phyloP scores from a whole-genome alignment of 2,113 vertebrate species.

The Zapornia atra region DNA sequence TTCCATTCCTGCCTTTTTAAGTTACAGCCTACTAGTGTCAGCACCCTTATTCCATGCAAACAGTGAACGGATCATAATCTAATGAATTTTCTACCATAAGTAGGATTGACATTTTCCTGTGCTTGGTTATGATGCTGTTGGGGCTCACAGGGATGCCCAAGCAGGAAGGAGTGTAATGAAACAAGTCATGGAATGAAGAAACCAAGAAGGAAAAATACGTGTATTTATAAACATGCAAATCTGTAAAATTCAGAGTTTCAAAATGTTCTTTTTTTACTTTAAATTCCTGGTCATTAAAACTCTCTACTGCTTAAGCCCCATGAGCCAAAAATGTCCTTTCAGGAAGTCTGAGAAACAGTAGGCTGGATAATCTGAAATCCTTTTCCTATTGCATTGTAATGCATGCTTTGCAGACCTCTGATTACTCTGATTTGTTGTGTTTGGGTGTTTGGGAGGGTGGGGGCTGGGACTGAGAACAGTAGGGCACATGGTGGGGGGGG shows the following conservation, averaged over 20 bases:
- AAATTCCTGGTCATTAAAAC: not conserved
- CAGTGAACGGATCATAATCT: not conserved
- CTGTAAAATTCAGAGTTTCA: not conserved
- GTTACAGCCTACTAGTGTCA: not conserved
- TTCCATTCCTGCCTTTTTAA: not conserved
- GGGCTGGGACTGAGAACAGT: no score
- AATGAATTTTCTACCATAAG: not conserved
- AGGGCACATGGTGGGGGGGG: accelerated
- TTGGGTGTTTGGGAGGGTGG: accelerated
- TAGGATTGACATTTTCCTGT: not conserved
- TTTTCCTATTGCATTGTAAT: not conserved
- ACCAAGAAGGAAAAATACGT: not conserved
- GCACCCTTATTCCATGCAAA: not conserved
- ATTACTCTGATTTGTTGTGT: not conserved
- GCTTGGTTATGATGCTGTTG: not conserved
- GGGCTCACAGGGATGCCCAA: not conserved
- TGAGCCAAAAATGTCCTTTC: not conserved
- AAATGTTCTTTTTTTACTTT: not conserved
- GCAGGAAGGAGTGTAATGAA: not conserved
- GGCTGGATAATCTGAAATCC: not conserved
- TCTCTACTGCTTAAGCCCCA: not conserved
- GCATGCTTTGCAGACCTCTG: not conserved
- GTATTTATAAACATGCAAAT: not conserved
- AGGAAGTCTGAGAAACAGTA: not conserved
- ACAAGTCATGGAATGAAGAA: not conserved